A percentile compares a stretch with the other conserved stretches of the same genome.
phyloP scores from a whole-genome alignment of 2,888 invertebrate genomes.

The Apamea sordens region DNA sequence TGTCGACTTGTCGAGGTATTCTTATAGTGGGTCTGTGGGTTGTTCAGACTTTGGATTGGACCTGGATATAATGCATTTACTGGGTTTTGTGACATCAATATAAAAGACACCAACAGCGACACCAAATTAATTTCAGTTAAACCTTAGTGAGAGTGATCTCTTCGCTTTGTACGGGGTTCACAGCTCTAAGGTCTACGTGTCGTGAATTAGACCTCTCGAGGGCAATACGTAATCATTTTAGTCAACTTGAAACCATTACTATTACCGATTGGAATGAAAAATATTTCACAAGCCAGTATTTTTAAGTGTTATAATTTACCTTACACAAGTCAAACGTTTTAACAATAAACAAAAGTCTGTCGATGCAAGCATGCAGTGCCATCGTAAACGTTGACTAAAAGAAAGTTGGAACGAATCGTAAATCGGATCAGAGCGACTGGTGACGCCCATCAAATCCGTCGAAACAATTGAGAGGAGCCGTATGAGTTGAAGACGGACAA shows the following conservation, averaged over 20 bases:
- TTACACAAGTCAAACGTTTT: constrained; percentile 16
- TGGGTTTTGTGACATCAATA: constrained; percentile 19
- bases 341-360: constrained; percentile 45
- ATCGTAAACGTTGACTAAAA: constrained; percentile 80
- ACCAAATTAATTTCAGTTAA: constrained; percentile 33
- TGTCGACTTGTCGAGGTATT: constrained; percentile 12
- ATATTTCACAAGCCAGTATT: background rate
- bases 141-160: constrained; percentile 18
- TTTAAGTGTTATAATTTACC: constrained; percentile 15
- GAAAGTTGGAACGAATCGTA: constrained; percentile 88
- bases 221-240: background rate
- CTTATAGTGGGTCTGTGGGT: background rate
- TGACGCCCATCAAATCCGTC: constrained; percentile 84
- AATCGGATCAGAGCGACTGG: constrained; percentile 84
- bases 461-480: constrained; percentile 84
- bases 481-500: constrained; percentile 80
- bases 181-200: background rate
- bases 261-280: background rate
- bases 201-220: background rate
- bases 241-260: background rate
- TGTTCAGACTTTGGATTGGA: constrained; percentile 13
- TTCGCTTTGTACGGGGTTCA: background rate
- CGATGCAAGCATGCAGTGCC: constrained; percentile 65
- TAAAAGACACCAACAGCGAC: constrained; percentile 13
- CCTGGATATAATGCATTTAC: background rate